phyloP scores from a whole-genome alignment of 2,888 invertebrate species.

The Apamea sordens region DNA sequence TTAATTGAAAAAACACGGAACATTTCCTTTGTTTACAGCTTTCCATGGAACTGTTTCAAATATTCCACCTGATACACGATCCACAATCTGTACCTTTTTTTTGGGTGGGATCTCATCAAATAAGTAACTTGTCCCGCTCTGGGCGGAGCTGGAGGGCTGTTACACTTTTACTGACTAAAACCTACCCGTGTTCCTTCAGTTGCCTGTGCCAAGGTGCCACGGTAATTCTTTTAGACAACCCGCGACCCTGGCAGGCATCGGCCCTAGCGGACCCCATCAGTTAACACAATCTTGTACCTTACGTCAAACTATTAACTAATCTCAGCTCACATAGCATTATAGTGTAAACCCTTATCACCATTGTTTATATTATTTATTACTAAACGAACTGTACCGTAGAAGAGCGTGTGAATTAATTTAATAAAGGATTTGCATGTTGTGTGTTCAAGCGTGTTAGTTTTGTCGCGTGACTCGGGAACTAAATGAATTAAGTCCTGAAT shows the following conservation, averaged over 20 bases:
- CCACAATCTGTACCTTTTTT: not conserved
- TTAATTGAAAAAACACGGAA: not conserved
- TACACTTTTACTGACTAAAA: too few species aligned
- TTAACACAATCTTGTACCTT: not conserved
- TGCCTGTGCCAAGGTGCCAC: too few species aligned
- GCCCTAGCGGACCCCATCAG: too few species aligned
- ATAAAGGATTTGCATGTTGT: constrained; percentile 59
- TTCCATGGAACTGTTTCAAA: not conserved
- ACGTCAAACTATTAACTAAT: constrained; percentile 9
- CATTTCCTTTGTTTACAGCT: not conserved
- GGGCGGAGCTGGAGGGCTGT: too few species aligned
- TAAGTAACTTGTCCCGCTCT: too few species aligned
- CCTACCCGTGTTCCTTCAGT: too few species aligned
- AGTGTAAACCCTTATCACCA: constrained; percentile 14
- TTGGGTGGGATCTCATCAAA: too few species aligned
- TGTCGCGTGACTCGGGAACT: constrained; percentile 48
- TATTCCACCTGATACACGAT: too few species aligned
- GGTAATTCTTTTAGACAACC: too few species aligned
- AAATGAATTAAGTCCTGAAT: constrained; percentile 46
- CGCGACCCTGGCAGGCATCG: too few species aligned
- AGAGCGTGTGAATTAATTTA: constrained; percentile 54
- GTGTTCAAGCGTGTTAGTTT: constrained; percentile 44
- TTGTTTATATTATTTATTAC: constrained; percentile 36
- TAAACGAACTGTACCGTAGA: constrained; percentile 16
- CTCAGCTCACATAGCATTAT: constrained; percentile 3